These are phyloP conservation scores for Ahaetulla prasina DNA, from an alignment of 2,113 vertebrate genomes.

Conservation along the genomic window DNA sequence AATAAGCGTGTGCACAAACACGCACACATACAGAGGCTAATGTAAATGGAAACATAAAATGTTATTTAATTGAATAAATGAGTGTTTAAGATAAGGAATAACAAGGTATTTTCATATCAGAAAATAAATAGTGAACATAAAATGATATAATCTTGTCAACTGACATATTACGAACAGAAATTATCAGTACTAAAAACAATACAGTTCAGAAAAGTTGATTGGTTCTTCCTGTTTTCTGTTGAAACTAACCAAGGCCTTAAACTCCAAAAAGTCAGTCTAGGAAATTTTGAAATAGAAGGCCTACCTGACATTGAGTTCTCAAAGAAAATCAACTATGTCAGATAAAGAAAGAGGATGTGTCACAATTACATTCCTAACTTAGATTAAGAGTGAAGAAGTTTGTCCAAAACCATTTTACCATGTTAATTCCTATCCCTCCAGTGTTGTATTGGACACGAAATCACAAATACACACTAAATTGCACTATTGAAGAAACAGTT, in stretches of 20 bases:
- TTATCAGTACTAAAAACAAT: background rate
- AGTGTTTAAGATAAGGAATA: background rate
- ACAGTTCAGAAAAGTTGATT: background rate
- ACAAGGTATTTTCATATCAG: background rate
- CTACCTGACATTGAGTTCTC: background rate
- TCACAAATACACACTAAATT: background rate
- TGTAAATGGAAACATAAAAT: background rate
- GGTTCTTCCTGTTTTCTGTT: background rate
- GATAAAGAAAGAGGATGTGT: background rate
- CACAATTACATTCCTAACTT: background rate
- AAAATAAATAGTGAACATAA: conserved; percentile 20
- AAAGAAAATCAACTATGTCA: background rate
- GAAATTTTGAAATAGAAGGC: background rate
- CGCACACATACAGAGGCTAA: background rate
- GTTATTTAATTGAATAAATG: conserved; percentile 13
- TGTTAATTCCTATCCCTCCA: background rate
- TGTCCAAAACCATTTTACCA: background rate
- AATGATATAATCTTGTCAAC: background rate
- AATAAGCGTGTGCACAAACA: background rate
- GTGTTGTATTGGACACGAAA: background rate
- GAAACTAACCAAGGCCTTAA: background rate
- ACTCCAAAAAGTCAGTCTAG: background rate
- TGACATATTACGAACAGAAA: background rate
- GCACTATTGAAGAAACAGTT: background rate
- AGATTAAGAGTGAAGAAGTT: background rate